A percentile compares a stretch with the other conserved stretches of the same genome.
phyloP scores from a whole-genome alignment of 2,888 invertebrate genomes.

The Erebia aethiops region DNA sequence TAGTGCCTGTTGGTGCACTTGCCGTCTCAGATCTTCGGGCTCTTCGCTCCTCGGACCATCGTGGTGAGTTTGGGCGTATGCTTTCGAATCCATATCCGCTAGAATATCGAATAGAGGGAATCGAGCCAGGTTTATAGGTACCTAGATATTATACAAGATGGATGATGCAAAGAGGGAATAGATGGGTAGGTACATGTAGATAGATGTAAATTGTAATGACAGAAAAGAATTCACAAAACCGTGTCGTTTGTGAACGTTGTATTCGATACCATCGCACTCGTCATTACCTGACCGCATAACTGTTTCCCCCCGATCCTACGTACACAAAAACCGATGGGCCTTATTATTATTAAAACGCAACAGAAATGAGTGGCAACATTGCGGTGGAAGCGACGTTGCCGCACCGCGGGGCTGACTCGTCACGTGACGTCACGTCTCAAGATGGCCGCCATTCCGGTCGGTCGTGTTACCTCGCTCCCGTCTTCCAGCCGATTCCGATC shows the following conservation, averaged over 20 bases:
- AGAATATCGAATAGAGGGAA: no score
- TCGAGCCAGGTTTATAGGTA: no score
- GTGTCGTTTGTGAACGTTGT: slow-evolving; percentile 25
- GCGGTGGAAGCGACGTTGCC: slow-evolving; percentile 73
- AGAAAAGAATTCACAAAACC: slow-evolving; percentile 4
- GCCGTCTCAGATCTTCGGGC: no score
- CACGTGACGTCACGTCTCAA: slow-evolving; percentile 83
- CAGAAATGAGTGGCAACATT: slow-evolving; percentile 70
- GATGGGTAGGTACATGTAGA: not conserved
- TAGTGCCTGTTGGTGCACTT: no score
- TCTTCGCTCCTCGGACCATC: no score
- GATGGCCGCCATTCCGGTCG: slow-evolving; percentile 80
- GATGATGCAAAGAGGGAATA: not conserved
- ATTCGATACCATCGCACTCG: slow-evolving; percentile 43
- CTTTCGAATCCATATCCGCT: no score
- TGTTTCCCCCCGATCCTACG: slow-evolving; percentile 73
- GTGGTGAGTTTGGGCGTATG: no score
- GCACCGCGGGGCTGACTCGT: slow-evolving; percentile 76
- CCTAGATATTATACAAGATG: no score
- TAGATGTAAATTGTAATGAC: not conserved
- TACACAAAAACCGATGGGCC: slow-evolving; percentile 73
- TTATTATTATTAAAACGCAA: slow-evolving; percentile 72
- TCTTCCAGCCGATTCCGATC: slow-evolving; percentile 75
- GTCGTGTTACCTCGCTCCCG: slow-evolving; percentile 68
- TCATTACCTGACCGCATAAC: slow-evolving; percentile 76